Conservation (phyloP, 2,888 invertebrate species). For the Limenitis camilla region DNA sequence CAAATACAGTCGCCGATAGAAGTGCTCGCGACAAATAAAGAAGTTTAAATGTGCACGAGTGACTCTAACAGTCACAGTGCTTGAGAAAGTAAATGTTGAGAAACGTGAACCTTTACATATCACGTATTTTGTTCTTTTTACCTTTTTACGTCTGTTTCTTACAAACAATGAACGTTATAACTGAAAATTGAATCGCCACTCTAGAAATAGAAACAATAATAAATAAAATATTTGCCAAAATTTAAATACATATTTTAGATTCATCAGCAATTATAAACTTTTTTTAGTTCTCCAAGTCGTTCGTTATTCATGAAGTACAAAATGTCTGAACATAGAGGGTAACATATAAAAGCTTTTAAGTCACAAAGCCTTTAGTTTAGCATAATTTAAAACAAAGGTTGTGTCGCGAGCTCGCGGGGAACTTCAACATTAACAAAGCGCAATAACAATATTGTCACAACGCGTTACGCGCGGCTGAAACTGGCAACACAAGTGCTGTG, state of each 20-base stretch:
- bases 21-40: conserved; percentile 28
- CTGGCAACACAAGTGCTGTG: conserved; percentile 19
- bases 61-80: conserved; percentile 13
- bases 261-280: too few relatives aligned
- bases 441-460: conserved; percentile 24
- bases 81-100: conserved; percentile 1
- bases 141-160: too few relatives aligned
- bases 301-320: too few relatives aligned
- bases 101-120: background rate
- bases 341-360: background rate
- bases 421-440: conserved; percentile 15
- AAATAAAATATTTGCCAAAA: too few relatives aligned
- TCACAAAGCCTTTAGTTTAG: background rate
- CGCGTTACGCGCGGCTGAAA: conserved; percentile 21
- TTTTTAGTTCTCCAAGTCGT: too few relatives aligned
- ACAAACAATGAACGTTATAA: too few relatives aligned
- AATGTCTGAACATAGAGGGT: too few relatives aligned
- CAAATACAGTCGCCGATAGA: conserved; percentile 36
- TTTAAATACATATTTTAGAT: too few relatives aligned
- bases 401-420: too few relatives aligned
- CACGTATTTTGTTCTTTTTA: too few relatives aligned
- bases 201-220: too few relatives aligned
- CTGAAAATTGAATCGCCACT: too few relatives aligned
- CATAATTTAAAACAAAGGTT: conserved; percentile 1
- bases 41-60: background rate